These are phyloP conservation scores for Nephila pilipes DNA, from an alignment of 1,140 invertebrate species.

Conservation along the genomic window DNA sequence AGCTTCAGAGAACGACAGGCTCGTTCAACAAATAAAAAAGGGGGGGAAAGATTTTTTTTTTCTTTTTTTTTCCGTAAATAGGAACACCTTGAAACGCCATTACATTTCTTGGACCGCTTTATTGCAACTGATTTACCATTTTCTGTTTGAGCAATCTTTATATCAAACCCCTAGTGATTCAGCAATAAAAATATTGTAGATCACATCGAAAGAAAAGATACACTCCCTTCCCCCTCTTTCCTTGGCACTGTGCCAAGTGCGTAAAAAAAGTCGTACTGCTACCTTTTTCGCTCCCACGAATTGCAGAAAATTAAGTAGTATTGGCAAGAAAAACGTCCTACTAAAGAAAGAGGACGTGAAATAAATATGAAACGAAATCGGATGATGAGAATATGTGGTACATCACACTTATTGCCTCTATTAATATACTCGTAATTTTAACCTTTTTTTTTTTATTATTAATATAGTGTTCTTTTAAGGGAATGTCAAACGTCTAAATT, in stretches of 20 bases:
- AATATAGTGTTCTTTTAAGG: too few relatives aligned
- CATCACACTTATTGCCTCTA: background rate
- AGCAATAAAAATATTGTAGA: constrained; percentile 74
- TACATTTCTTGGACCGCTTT: constrained; percentile 40
- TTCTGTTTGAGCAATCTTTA: constrained; percentile 52
- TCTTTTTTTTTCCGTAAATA: background rate
- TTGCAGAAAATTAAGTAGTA: constrained; percentile 69
- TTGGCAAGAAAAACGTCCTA: constrained; percentile 24
- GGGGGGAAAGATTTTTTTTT: too few relatives aligned
- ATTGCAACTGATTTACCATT: constrained; percentile 54
- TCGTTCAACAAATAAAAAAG: constrained; percentile 10
- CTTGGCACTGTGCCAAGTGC: constrained; percentile 69
- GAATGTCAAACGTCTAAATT: too few relatives aligned
- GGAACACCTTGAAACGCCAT: constrained; percentile 52
- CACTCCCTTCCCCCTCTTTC: constrained; percentile 19
- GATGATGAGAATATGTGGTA: constrained; percentile 27
- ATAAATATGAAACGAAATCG: constrained; percentile 34
- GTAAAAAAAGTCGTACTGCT: constrained; percentile 71
- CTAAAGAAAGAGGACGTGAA: constrained; percentile 14
- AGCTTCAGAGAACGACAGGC: constrained; percentile 5
- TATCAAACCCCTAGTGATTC: constrained; percentile 41
- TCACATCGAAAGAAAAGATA: constrained; percentile 71
- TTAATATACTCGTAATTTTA: background rate
- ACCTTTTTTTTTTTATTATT: background rate
- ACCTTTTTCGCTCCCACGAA: constrained; percentile 72